A percentile compares a stretch with the other conserved stretches of the same genome.
Evolutionary conservation across 2,113 vertebrate genomes (phyloP).

Genomic region (Colinus virginianus): DNA sequence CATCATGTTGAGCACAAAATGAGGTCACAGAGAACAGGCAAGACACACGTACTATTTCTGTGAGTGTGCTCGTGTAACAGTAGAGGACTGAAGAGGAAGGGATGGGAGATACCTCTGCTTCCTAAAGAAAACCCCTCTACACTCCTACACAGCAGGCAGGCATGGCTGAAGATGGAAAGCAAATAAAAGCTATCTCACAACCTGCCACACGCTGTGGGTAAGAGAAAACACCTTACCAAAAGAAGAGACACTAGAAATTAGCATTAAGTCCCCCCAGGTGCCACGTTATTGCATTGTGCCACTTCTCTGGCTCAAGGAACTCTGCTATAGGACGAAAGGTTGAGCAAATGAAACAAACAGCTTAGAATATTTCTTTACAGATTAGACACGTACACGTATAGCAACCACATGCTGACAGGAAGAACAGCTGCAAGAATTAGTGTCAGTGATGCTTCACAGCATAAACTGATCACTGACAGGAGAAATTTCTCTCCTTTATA

Average conservation of each 20-base stretch:
- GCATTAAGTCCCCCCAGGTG: neutral
- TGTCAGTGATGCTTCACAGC: neutral
- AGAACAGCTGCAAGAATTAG: neutral
- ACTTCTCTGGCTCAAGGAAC: neutral
- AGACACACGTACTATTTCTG: neutral
- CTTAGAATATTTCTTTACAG: neutral
- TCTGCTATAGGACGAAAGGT: neutral
- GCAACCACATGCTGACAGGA: neutral
- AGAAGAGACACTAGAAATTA: neutral
- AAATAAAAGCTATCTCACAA: neutral
- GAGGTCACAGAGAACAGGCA: neutral
- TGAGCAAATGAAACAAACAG: slow-evolving; percentile 9
- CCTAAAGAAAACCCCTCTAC: neutral
- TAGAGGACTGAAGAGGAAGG: neutral
- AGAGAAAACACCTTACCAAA: neutral
- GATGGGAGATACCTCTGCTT: neutral
- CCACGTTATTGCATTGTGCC: neutral
- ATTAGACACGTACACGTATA: neutral
- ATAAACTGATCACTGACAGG: neutral
- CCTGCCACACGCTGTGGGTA: neutral
- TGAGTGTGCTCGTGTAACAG: neutral
- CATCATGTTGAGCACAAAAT: neutral
- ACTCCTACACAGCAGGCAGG: neutral
- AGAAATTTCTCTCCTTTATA: neutral
- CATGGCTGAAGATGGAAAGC: neutral